A percentile compares a stretch with the other conserved stretches of the same genome.
Conservation (phyloP, 1,140 invertebrate genomes). For the Ceratoteleas bidentatus region DNA sequence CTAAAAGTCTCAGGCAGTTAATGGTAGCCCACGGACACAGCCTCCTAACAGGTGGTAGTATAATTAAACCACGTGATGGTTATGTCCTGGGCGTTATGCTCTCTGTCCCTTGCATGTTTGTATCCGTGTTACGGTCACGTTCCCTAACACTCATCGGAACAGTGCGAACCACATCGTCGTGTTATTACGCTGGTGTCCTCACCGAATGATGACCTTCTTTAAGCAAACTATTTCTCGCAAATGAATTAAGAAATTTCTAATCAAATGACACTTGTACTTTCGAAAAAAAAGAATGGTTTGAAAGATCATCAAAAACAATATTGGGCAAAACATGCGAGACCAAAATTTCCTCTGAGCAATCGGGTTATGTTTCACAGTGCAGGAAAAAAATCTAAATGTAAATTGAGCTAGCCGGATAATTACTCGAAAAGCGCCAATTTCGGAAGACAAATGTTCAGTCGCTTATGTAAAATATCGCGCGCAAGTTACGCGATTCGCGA, state of each 20-base stretch:
- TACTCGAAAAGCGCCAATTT: too few species aligned
- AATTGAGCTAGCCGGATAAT: too few species aligned
- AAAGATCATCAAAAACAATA: too few species aligned
- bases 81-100: constrained; percentile 71
- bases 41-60: constrained; percentile 74
- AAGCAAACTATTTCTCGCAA: too few species aligned
- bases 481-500: background rate
- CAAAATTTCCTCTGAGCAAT: too few species aligned
- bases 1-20: constrained; percentile 64
- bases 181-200: background rate
- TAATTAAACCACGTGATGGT: constrained; percentile 78
- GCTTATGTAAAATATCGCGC: background rate
- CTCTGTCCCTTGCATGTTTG: constrained; percentile 47
- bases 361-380: too few species aligned
- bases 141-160: constrained; percentile 18
- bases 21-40: constrained; percentile 68
- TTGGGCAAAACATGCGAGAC: too few species aligned
- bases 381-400: too few species aligned
- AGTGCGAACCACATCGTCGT: background rate
- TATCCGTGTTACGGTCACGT: constrained; percentile 54
- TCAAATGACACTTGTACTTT: too few species aligned
- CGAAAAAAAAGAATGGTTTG: too few species aligned
- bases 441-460: background rate
- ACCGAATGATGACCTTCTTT: too few species aligned
- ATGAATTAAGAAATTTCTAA: too few species aligned